Base-by-base conservation (phyloP, 1,140 invertebrate genomes). In the Aphidius gifuensis region DNA sequence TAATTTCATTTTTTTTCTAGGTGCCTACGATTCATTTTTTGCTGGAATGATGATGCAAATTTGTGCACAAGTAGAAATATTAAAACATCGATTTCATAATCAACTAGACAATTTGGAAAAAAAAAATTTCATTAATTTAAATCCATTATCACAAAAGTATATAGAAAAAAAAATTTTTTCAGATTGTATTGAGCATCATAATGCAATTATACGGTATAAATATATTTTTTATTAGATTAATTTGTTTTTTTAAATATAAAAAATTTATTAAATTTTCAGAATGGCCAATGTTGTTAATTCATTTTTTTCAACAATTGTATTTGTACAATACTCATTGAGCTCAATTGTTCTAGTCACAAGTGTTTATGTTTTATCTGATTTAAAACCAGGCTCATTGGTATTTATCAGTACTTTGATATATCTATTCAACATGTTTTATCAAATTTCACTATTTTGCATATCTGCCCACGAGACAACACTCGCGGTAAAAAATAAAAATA, bases 281-380 rank as follows among this genome's bases (percentile, higher is more conserved):
- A 40, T 54, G 51, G 39, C 16, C 42, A 38, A 49, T 6, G 9
- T 7, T 6, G 39, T 59, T 32, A 38, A 39, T n/a, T 50, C 9
- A 5, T 7, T 48, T 21, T 59, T 59, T 50, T 49, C 47, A 0
- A 49, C 16, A 51, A 32, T 50, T 38, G 40, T 59, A 9, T 49
- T 59, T 39, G 21, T 59, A 11, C 58, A 59, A 42, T 59, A 59
- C 11, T 59, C 32, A 6, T 49, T 40, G 5, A 59, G 58, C 50
- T 49, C 58, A 21, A 44, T 59, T 50, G 43, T 51, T 7, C 5
- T 59, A 6, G 50, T 47, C 11, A 50, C 44, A 9, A 50, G 45
- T 42, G 58, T 59, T 42, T 59, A 59, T 40, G 44, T 21, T 23
- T 16, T 59, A 5, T 43, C 47, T 5, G 23, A 59, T 21, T 50